phyloP scores from a whole-genome alignment of 2,113 vertebrate species.

The Chamaetylas fuelleborni region DNA sequence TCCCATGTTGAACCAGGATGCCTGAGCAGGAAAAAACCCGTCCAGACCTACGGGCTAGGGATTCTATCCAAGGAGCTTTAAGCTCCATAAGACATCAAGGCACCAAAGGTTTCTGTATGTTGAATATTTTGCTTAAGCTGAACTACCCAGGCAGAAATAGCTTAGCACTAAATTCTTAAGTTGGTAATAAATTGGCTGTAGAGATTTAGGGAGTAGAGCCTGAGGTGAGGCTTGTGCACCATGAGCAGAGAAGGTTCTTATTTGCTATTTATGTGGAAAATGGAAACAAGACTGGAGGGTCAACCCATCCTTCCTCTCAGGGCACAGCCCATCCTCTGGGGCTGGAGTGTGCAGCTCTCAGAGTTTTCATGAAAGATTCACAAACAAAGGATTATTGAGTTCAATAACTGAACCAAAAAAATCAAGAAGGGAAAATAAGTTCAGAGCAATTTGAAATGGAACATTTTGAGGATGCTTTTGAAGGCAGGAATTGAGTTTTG shows the following conservation, averaged over 20 bases:
- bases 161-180: background rate
- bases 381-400: conserved; percentile 30
- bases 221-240: background rate
- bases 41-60: background rate
- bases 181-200: background rate
- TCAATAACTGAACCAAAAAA: background rate
- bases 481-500: background rate
- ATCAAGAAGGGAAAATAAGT: background rate
- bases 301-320: background rate
- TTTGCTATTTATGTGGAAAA: background rate
- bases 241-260: background rate
- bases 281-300: background rate
- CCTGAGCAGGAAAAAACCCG: background rate
- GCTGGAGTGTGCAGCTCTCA: background rate
- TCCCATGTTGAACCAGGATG: background rate
- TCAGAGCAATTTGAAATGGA: conserved; percentile 1
- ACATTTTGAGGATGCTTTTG: background rate
- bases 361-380: background rate
- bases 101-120: background rate
- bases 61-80: background rate
- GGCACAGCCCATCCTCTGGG: background rate
- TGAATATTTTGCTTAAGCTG: background rate
- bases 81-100: background rate
- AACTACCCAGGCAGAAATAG: background rate
- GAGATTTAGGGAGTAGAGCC: background rate